Evolutionary conservation across 2,888 invertebrate species (phyloP), one percentile per base, ranked within the genome.

Genomic region (Diloba caeruleocephala): DNA sequence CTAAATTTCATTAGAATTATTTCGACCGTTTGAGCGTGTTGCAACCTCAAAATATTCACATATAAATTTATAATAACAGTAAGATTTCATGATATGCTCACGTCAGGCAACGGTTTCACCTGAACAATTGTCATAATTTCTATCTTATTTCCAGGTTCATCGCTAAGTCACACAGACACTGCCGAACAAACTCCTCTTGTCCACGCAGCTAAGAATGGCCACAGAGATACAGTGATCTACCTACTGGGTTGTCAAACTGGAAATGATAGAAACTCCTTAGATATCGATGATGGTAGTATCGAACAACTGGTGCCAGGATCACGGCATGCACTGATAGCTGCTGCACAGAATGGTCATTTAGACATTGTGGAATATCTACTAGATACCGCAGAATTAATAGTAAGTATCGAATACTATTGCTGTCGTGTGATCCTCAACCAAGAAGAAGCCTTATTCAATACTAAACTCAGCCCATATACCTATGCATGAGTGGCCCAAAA

Each of bases 311-410:
- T 95, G 1, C 96, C 97, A 51, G 98, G 98, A 0, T 95, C 98
- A 5, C 97, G 98, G 59, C 98, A 98, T 80, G 97, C 98, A 0
- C 89, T 99, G 26, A 96, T 98, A 12, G 97, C 97, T 0, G 98
- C 98, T 0, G 96, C 98, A 0, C 96, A 97, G 10, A 97, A 97
- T 80, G 98, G 98, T 4, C 97, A 98, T 84, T 94, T 96, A 38
- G 96, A 97, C 88, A 97, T 98, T 58, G 97, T 98, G 9, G 98
- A 98, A 84, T 98, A 98, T 87, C 92, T 99, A 13, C 86, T 98
- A 49, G 98, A 98, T 86, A 96, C 97, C 92, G 96, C 97, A 28
- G 97, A 97, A 74, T 95, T 97, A 13, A 95, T 96, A 50, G 96
- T 98, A 3, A 97, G 98, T 70, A 1, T 17, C 4, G 15, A n/a